These are phyloP conservation scores for Ostrea edulis DNA, from an alignment of 1,140 invertebrate species.

Conservation along the genomic window DNA sequence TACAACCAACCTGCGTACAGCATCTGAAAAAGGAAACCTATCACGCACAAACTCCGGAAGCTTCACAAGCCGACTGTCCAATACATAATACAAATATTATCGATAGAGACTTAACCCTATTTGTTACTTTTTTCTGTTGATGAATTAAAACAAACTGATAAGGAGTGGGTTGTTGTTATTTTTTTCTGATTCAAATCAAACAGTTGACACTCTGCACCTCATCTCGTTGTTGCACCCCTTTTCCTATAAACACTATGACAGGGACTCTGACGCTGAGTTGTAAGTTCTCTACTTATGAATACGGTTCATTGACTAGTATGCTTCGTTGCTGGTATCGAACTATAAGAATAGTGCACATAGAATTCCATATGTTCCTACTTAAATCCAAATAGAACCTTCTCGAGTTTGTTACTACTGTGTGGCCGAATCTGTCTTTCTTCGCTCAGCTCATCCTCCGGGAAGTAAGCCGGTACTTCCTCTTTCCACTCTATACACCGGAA, in stretches of 20 bases:
- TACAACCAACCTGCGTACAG: neutral
- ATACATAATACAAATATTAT: neutral
- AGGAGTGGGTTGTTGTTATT: neutral
- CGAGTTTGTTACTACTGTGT: constrained; percentile 58
- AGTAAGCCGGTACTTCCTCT: constrained; percentile 63
- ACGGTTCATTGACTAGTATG: neutral
- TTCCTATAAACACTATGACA: neutral
- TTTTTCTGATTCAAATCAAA: neutral
- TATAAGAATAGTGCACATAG: neutral
- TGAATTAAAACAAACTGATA: neutral
- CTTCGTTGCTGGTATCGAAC: neutral
- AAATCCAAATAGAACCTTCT: constrained; percentile 56
- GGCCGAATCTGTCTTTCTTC: constrained; percentile 64
- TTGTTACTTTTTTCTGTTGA: constrained; percentile 17
- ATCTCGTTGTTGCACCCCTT: neutral
- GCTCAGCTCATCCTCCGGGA: constrained; percentile 63
- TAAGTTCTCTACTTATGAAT: neutral
- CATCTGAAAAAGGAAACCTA: neutral
- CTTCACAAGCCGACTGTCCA: neutral
- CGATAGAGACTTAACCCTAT: neutral
- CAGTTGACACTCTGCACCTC: neutral
- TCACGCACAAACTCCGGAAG: neutral
- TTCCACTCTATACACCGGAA: constrained; percentile 55
- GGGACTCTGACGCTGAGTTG: neutral
- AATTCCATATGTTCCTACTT: constrained; percentile 5